Conservation (phyloP, 2,888 invertebrate species). For the Lepidochrysops patricia region DNA sequence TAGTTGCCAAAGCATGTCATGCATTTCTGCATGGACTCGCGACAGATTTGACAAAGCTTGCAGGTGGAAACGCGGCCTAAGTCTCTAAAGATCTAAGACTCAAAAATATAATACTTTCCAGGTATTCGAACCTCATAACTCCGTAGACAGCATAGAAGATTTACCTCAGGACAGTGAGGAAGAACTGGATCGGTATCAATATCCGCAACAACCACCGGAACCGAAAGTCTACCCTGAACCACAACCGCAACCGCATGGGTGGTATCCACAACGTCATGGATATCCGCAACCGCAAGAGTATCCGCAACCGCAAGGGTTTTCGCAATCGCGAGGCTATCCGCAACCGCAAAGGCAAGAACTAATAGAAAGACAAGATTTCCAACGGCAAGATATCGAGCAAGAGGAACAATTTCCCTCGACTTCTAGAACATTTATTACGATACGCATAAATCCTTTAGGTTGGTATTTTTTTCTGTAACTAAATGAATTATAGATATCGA, state of each 20-base stretch:
- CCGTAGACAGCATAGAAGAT: background rate
- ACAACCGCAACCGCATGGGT: background rate
- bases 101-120: background rate
- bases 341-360: too few species aligned
- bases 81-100: too few species aligned
- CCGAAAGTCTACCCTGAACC: too few species aligned
- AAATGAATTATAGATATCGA: too few species aligned
- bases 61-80: too few species aligned
- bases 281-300: background rate
- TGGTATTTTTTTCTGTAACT: background rate
- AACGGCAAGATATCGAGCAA: background rate
- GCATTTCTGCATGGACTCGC: too few species aligned
- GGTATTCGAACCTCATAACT: background rate
- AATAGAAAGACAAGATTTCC: too few species aligned
- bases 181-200: background rate
- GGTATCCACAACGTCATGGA: too few species aligned
- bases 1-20: too few species aligned
- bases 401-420: background rate
- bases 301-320: background rate
- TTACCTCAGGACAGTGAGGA: background rate
- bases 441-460: conserved; percentile 1
- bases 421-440: background rate
- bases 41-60: too few species aligned
- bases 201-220: background rate
- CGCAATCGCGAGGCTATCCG: background rate